phyloP scores from a whole-genome alignment of 2,888 invertebrate species.

The Hyppa rectilinea region DNA sequence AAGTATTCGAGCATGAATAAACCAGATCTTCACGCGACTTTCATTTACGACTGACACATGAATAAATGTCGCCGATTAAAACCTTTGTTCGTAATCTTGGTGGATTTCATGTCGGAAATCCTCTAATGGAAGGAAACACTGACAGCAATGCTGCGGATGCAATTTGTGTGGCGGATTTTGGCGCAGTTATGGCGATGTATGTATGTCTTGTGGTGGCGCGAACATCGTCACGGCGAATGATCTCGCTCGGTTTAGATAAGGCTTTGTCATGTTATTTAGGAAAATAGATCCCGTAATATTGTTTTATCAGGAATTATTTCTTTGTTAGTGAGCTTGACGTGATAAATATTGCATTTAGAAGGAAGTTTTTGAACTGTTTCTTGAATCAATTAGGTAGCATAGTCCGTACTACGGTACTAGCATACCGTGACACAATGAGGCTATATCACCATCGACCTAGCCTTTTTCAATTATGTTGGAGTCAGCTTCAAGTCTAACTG shows the following conservation, averaged over 20 bases:
- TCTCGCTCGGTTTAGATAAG: background rate
- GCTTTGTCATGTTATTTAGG: background rate
- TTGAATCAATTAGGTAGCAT: background rate
- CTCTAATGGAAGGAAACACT: conserved; percentile 16
- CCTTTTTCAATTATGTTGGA: too few relatives aligned
- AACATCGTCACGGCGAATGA: conserved; percentile 9
- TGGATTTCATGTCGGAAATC: conserved; percentile 27
- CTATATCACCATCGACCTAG: too few relatives aligned
- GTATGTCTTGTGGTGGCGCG: conserved; percentile 1
- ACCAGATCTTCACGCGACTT: background rate
- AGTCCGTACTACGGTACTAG: too few relatives aligned
- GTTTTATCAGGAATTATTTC: too few relatives aligned
- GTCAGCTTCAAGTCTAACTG: too few relatives aligned
- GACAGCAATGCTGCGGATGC: conserved; percentile 6
- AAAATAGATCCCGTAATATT: background rate
- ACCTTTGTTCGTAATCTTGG: conserved; percentile 36
- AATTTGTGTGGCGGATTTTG: conserved; percentile 21
- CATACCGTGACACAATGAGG: too few relatives aligned
- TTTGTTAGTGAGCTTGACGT: background rate
- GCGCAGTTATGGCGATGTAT: conserved; percentile 12
- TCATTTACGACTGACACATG: conserved; percentile 20
- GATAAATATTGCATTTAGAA: background rate
- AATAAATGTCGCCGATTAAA: conserved; percentile 35
- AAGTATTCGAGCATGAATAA: conserved; percentile 32
- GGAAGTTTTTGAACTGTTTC: background rate